Base-by-base conservation (phyloP, 2,797 vertebrate genomes). In the Pogoniulus pusillus region DNA sequence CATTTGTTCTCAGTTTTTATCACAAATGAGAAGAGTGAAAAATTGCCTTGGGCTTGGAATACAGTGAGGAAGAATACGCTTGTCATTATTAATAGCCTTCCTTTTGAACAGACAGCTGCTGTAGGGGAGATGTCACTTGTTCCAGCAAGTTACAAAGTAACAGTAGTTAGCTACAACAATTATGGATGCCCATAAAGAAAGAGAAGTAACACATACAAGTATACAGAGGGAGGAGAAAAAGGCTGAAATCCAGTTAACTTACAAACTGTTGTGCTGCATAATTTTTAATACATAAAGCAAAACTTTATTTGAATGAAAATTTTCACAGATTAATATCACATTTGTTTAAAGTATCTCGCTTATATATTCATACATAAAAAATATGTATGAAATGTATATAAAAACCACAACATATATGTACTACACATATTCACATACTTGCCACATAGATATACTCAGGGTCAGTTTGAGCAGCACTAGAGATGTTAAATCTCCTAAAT, bases 1-100 rank as follows among this genome's bases (percentile, higher is more conserved):
- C 74, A 88, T 94, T 93, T 92, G 77, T 93, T 86, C 82, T 94
- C 88, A 71, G 75, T 82, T 94, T 94, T 91, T 94, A 85, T 91
- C 68, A 82, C 57, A 85, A 54, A 37, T 39, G 65, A 91, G 82
- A 85, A 85, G 58, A 90, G 78, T 85, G 87, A 94, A 94, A 93
- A 94, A 95, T 93, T 82, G 76, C 83, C 51, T 95, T 76, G 59
- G 57, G 53, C 58, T 78, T 77, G 58, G 82, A 90, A 94, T 91
- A 89, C 78, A 91, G 94, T 88, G 90, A 93, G 43, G 91, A 92
- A 87, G 75, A 94, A 91, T 85, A 74, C 89, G 82, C 76, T 91
- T 80, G 39, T 89, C 85, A 82, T 35, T 71, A 69, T 71, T 90
- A 75, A 89, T 76, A 75, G 79, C 86, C 91, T 93, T 94, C 13